Base-by-base conservation (phyloP, 2,888 invertebrate genomes). In the Nowickia ferox region DNA sequence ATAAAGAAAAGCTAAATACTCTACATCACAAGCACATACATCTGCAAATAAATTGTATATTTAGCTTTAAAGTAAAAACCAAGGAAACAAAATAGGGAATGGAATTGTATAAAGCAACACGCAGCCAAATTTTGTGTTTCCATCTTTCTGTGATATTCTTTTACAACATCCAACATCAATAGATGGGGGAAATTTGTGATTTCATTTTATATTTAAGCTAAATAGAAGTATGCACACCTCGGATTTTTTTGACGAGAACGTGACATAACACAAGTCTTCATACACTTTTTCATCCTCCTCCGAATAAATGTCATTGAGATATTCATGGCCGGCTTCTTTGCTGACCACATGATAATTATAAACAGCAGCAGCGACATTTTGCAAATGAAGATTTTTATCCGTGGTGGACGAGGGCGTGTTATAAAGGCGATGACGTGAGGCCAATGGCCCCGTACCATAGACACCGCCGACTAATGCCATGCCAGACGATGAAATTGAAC, bases 191-290 rank as follows among this genome's bases (percentile, higher is more conserved):
- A 30, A 2, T 71, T 53, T 74, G 57, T 68, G 42, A 68, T 59
- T 75, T 74, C 51, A 9, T 55, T 42, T 69, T 22, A 17, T 19
- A 38, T 48, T 61, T 42, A 80, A 30, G 17, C 1, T 6, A 44
- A 61, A 61, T 38, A 53, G 48, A 57, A 57, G 17, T 53, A 86
- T 87, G 90, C 90, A 90, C 92, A 96, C 96, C 96, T 96, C 96
- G 88, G 95, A 95, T 92, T 94, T 93, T 88, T 94, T 93, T 89
- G 95, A 95, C 88, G 96, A 94, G 93, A 97, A 96, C 91, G 96
- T 96, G 91, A 97, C 96, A 93, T 96, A 97, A 94, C 97, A 97
- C 89, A 97, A 95, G 93, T 97, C 97, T 93, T 97, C 97, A 93
- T 97, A 97, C 90, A 97, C 96, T 93, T 96, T 96, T 92, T 97